Percentiles rank a stretch among this genome's conserved stretches.
phyloP scores from a whole-genome alignment of 2,797 vertebrate genomes.

The Diceros bicornis region DNA sequence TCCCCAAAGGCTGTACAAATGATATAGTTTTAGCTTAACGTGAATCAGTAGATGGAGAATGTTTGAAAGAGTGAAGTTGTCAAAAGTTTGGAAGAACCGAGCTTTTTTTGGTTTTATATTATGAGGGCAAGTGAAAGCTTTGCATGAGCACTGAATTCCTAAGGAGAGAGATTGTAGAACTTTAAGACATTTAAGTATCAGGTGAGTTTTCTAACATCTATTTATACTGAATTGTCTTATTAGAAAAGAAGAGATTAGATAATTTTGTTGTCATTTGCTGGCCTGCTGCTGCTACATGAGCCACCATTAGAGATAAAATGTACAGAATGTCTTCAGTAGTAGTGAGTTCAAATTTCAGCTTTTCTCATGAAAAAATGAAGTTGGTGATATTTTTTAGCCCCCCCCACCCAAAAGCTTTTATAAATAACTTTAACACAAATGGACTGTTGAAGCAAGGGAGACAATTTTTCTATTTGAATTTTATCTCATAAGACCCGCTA shows the following conservation, averaged over 20 bases:
- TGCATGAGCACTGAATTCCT: background rate
- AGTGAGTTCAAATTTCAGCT: background rate
- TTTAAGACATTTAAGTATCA: slow-evolving; percentile 12
- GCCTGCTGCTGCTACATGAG: background rate
- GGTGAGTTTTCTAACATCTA: background rate
- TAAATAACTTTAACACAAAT: background rate
- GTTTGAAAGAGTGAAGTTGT: slow-evolving; percentile 62
- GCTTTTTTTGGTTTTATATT: slow-evolving; percentile 54
- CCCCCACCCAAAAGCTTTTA: background rate
- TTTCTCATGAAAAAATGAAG: slow-evolving; percentile 56
- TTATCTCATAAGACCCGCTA: background rate
- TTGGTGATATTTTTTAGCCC: background rate
- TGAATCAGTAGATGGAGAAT: slow-evolving; percentile 74
- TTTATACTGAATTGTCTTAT: slow-evolving; percentile 71
- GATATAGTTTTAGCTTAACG: slow-evolving; percentile 73
- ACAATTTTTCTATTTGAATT: background rate
- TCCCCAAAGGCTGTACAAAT: slow-evolving; percentile 67
- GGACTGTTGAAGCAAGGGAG: background rate
- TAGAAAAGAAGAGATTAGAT: slow-evolving; percentile 46
- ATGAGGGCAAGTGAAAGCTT: background rate
- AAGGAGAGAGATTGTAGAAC: background rate
- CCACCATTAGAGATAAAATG: background rate
- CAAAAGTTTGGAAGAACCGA: slow-evolving; percentile 38
- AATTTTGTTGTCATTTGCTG: background rate
- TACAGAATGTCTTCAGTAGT: background rate